Conservation (phyloP, 2,888 invertebrate genomes). For the Fragum fragum region DNA sequence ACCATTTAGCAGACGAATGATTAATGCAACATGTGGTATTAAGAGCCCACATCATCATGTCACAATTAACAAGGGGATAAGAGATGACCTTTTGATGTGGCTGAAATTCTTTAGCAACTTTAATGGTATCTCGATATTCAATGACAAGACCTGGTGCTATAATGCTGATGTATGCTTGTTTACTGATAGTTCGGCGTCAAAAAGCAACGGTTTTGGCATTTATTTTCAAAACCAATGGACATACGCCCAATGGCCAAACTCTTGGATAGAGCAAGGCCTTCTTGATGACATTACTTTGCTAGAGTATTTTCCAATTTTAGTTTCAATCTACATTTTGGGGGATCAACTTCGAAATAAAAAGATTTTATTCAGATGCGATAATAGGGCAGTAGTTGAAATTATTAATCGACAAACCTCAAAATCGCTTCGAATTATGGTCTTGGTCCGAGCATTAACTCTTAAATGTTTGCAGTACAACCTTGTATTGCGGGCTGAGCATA, state of each 20-base stretch:
- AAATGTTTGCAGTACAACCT: constrained; percentile 43
- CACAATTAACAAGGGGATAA: background rate
- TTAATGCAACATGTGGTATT: constrained; percentile 13
- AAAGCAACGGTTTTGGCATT: constrained; percentile 1
- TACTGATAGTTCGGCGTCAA: constrained; percentile 10
- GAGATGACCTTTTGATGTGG: constrained; percentile 10
- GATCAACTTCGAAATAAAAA: constrained; percentile 30
- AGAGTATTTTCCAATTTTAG: constrained; percentile 41
- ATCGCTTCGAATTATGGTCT: constrained; percentile 26
- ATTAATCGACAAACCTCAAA: constrained; percentile 42
- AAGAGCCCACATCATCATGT: constrained; percentile 4
- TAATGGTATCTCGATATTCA: constrained; percentile 43
- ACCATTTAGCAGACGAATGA: no score
- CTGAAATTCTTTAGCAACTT: constrained; percentile 7
- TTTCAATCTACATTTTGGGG: no score
- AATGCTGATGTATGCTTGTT: constrained; percentile 21
- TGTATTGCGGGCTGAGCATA: constrained; percentile 42
- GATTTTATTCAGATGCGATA: constrained; percentile 32
- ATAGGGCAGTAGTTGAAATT: constrained; percentile 36
- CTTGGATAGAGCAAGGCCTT: constrained; percentile 11
- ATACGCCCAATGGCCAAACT: constrained; percentile 7
- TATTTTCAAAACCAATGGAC: constrained; percentile 12
- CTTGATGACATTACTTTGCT: constrained; percentile 31
- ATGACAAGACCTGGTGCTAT: constrained; percentile 25
- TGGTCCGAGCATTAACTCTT: constrained; percentile 40